A percentile compares a stretch with the other conserved stretches of the same genome.
Evolutionary conservation across 2,797 vertebrate genomes (phyloP).

Genomic region (Mormyrops attenuatus): DNA sequence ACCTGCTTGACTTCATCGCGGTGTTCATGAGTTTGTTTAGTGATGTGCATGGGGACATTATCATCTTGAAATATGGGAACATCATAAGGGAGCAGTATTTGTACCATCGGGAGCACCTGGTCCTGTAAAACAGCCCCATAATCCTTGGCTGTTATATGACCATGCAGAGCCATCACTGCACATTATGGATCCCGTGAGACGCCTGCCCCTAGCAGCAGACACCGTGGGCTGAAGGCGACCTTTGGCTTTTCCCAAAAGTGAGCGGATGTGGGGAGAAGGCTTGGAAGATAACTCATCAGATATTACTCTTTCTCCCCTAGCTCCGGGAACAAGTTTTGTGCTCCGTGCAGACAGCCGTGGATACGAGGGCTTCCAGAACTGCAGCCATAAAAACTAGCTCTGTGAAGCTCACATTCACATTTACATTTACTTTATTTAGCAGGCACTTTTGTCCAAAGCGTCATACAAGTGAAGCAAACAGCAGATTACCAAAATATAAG

Average conservation of each 20-base stretch:
- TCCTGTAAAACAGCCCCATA: neutral
- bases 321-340: neutral
- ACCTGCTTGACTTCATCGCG: neutral
- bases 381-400: neutral
- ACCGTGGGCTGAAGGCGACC: neutral
- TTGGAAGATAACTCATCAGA: neutral
- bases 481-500: neutral
- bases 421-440: neutral
- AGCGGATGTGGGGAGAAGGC: neutral
- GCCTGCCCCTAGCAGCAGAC: neutral
- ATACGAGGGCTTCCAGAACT: neutral
- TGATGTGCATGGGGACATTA: neutral
- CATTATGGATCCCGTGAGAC: neutral
- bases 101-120: neutral
- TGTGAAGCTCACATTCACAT: neutral
- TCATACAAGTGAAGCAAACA: neutral
- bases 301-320: neutral
- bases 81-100: neutral
- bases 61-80: slow-evolving; percentile 1
- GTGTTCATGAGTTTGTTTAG: neutral
- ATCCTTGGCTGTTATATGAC: neutral
- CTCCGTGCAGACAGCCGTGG: neutral
- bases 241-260: neutral
- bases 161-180: neutral
- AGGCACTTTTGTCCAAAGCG: neutral